Conservation (phyloP, 92 coral and sea anemone species). For the Siderastrea siderea region DNA sequence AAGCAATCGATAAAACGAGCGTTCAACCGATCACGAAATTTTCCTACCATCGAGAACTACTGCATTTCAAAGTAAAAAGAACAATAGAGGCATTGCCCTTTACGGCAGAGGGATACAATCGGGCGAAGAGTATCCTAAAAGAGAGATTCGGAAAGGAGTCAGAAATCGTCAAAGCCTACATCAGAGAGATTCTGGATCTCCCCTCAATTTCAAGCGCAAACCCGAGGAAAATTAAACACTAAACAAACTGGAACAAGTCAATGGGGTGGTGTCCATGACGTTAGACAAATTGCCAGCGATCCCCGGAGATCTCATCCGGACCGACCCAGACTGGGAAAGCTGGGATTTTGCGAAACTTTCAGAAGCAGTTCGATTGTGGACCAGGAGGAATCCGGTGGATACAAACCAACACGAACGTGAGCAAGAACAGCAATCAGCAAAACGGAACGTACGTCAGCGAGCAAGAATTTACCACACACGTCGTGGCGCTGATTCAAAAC, state of each 20-base stretch:
- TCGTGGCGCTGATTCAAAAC: slow-evolving; percentile 17
- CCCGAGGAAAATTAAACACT: slow-evolving; percentile 58
- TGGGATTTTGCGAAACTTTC: no score
- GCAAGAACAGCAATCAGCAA: no score
- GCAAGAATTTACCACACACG: slow-evolving; percentile 47
- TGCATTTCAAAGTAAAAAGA: slow-evolving; percentile 32
- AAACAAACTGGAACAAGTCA: slow-evolving; percentile 63
- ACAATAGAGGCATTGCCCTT: slow-evolving; percentile 64
- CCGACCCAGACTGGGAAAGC: no score
- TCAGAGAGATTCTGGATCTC: slow-evolving; percentile 60
- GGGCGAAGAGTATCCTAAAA: slow-evolving; percentile 63
- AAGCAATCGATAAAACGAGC: slow-evolving; percentile 52
- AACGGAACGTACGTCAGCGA: not conserved
- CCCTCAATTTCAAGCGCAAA: slow-evolving; percentile 40
- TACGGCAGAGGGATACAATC: slow-evolving; percentile 59
- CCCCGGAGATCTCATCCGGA: slow-evolving; percentile 49
- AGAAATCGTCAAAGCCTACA: slow-evolving; percentile 63
- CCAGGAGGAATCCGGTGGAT: no score
- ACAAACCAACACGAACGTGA: no score
- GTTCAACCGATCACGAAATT: slow-evolving; percentile 52
- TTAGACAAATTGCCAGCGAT: slow-evolving; percentile 65
- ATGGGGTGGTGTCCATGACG: slow-evolving; percentile 62
- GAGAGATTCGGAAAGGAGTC: slow-evolving; percentile 65
- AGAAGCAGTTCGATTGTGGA: no score
- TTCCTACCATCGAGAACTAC: slow-evolving; percentile 53